Evolutionary conservation across 2,888 invertebrate genomes (phyloP).

Genomic region (Beris chalybata): DNA sequence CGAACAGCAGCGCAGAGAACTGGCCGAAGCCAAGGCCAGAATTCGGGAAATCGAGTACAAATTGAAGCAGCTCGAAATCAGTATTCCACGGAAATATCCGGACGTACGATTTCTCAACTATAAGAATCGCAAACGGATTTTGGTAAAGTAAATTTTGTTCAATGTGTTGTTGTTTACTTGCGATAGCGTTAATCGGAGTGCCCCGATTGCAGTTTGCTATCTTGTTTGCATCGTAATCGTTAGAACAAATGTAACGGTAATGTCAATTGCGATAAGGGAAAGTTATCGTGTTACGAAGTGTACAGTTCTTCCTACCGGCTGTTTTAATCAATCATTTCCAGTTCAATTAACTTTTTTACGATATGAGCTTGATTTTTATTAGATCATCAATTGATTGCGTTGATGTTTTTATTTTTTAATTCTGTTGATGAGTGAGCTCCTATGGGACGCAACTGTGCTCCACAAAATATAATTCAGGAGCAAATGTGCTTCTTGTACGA

Average conservation of each 20-base stretch:
- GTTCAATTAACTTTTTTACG: too few species aligned
- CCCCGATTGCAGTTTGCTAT: not conserved
- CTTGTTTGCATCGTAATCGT: too few species aligned
- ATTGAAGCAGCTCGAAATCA: constrained; percentile 69
- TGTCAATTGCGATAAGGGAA: not conserved
- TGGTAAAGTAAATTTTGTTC: constrained; percentile 65
- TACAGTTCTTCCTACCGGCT: too few species aligned
- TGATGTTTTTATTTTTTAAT: too few species aligned
- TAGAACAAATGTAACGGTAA: not conserved
- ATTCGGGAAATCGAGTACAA: constrained; percentile 72
- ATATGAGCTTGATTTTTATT: too few species aligned
- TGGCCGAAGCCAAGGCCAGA: constrained; percentile 66
- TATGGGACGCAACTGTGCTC: too few species aligned
- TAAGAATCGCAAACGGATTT: constrained; percentile 86
- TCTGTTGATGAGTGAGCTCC: too few species aligned
- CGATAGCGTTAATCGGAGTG: not conserved
- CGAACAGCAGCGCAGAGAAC: constrained; percentile 48
- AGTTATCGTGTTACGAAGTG: too few species aligned
- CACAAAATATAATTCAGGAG: too few species aligned
- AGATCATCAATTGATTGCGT: too few species aligned
- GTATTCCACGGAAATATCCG: constrained; percentile 82
- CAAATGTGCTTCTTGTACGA: too few species aligned
- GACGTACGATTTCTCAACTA: constrained; percentile 91
- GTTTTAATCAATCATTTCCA: too few species aligned
- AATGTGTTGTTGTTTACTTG: not conserved